Conservation (phyloP, 2,797 vertebrate genomes). For the Phalanger gymnotis region DNA sequence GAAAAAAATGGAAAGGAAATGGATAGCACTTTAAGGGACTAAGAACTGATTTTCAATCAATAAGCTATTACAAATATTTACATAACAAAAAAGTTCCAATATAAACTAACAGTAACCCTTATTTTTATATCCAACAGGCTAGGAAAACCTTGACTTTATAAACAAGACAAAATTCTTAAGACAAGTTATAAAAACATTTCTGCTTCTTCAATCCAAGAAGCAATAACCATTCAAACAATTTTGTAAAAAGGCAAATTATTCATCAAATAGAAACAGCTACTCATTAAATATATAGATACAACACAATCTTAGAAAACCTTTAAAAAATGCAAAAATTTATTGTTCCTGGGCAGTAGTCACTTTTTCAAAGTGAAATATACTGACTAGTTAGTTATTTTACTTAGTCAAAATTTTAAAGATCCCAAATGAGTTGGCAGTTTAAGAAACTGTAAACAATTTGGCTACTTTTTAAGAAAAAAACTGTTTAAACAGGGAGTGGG, state of each 20-base stretch:
- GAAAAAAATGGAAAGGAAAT: not conserved
- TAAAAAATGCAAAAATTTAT: not conserved
- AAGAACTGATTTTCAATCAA: not conserved
- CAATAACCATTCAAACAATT: constrained; percentile 33
- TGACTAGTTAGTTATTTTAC: not conserved
- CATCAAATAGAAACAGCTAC: constrained; percentile 39
- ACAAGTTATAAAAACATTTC: not conserved
- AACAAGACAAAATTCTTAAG: constrained; percentile 38
- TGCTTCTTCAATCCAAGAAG: constrained; percentile 2
- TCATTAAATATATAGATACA: constrained; percentile 1
- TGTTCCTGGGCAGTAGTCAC: not conserved
- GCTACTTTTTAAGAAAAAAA: not conserved
- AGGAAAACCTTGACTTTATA: constrained; percentile 21
- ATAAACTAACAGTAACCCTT: constrained; percentile 25
- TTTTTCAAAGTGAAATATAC: constrained; percentile 46
- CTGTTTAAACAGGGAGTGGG: not conserved
- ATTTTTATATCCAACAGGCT: constrained; percentile 5
- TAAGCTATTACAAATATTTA: not conserved
- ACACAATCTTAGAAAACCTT: not conserved
- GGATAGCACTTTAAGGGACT: not conserved
- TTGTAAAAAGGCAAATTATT: constrained; percentile 75
- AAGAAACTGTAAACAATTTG: not conserved
- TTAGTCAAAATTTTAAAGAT: constrained; percentile 5
- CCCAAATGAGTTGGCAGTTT: constrained; percentile 37
- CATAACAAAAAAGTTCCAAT: not conserved